Percentiles rank a stretch among this genome's conserved stretches.
Conservation (phyloP, 2,113 vertebrate species). For the Myiopsitta monachus region DNA sequence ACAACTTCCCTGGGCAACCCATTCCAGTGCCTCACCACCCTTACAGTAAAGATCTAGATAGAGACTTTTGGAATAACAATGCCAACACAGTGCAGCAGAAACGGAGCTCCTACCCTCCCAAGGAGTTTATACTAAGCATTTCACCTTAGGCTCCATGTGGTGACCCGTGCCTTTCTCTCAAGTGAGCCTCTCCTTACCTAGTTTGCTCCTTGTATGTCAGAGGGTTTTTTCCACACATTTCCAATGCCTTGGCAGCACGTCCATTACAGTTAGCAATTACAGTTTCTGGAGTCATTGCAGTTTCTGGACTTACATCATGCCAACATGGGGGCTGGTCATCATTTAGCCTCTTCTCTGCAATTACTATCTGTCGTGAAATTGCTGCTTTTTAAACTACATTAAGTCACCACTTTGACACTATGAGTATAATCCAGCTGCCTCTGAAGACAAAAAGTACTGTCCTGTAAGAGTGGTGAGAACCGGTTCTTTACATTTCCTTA, state of each 20-base stretch:
- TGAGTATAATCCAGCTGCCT: neutral
- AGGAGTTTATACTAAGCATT: slow-evolving; percentile 99
- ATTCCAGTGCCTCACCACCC: too few species aligned
- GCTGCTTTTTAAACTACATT: neutral
- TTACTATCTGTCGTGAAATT: neutral
- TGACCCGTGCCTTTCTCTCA: slow-evolving; percentile 98
- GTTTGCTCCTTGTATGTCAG: slow-evolving; percentile 65
- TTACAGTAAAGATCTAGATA: slow-evolving; percentile 85
- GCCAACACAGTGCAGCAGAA: slow-evolving; percentile 99
- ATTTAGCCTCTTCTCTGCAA: neutral
- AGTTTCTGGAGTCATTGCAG: neutral
- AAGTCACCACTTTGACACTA: neutral
- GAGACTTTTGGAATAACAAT: slow-evolving; percentile 99
- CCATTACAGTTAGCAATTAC: too few species aligned
- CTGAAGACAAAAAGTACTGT: neutral
- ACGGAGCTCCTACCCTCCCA: slow-evolving; percentile 99
- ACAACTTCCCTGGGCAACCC: too few species aligned
- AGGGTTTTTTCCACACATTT: too few species aligned
- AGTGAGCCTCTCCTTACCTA: slow-evolving; percentile 92
- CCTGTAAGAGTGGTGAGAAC: neutral
- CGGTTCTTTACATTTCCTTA: neutral
- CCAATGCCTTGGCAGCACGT: too few species aligned
- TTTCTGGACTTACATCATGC: neutral
- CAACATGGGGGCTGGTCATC: neutral
- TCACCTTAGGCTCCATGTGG: slow-evolving; percentile 98